Evolutionary conservation across 2,113 vertebrate species (phyloP), one percentile per base, ranked within the genome.

Genomic region (Phasianus colchicus): DNA sequence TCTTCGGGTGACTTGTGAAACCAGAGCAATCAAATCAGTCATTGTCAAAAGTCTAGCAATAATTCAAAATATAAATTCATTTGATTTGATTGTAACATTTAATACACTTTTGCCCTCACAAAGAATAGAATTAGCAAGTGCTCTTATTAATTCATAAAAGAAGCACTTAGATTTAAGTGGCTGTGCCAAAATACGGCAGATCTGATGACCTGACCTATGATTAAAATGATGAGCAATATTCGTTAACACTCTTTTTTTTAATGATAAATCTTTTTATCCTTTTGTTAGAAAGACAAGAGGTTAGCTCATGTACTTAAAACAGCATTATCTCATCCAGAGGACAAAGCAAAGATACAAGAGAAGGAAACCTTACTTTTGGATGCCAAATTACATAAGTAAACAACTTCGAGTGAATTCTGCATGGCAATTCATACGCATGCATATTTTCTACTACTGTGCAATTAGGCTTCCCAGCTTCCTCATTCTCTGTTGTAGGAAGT

Each of bases 211-310:
- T 89, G 92, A 89, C 75, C 90, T 84, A 70, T 88, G 84, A 92
- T 92, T 91, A 93, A 96, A 95, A 81, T 88, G 19, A 97, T 74
- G 92, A 95, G 58, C 66, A 93, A 61, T 63, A 55, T 93, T 94
- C 3, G 1, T 89, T 96, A 88, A 83, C 58, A 89, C 57, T 85
- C 36, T 60, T 90, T 91, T 91, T 76, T 81, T 7, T 8, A 57
- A 81, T 20, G 47, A 94, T 77, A 92, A 85, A 96, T 96, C 95
- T 92, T 83, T 91, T 65, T 45, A 94, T 48, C 21, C 17, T 78
- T 96, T 82, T 70, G 40, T 80, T 91, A 50, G 72, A 93, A 96
- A 96, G 95, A 96, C 84, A 94, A 97, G 95, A 96, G 95, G 77
- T 96, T 94, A 96, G 61, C 89, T 93, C 75, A 90, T 88, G 57